Conservation (phyloP, 92 coral and sea anemone species). For the Ricordea florida region DNA sequence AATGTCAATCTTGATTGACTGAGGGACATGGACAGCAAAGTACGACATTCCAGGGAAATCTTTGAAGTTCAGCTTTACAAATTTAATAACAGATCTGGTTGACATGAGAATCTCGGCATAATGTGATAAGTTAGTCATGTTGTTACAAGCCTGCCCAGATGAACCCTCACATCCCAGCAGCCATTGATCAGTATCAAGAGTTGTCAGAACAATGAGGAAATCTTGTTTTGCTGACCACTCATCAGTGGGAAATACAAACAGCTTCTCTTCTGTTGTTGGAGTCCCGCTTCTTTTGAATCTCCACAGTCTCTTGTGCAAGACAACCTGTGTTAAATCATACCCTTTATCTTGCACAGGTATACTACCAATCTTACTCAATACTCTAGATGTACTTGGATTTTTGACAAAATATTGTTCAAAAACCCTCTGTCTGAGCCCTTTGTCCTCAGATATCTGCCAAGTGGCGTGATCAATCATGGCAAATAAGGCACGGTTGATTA, state of each 20-base stretch:
- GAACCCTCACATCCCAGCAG: conserved; percentile 66
- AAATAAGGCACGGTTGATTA: conserved; percentile 88
- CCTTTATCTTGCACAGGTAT: neutral
- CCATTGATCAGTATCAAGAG: conserved; percentile 63
- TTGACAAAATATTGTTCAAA: conserved; percentile 73
- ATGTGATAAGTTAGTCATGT: conserved; percentile 50
- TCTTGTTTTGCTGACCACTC: conserved; percentile 56
- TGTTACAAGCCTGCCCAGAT: conserved; percentile 67
- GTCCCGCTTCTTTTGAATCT: conserved; percentile 56
- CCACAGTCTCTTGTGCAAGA: conserved; percentile 76
- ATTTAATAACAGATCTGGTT: conserved; percentile 47
- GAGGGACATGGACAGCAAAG: conserved; percentile 62
- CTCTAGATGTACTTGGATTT: conserved; percentile 43
- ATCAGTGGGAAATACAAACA: conserved; percentile 65
- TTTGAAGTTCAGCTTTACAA: conserved; percentile 44
- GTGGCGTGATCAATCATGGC: conserved; percentile 77
- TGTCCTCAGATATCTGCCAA: conserved; percentile 49
- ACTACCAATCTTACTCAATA: neutral
- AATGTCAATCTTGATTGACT: conserved; percentile 20
- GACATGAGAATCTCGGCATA: conserved; percentile 62
- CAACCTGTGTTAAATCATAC: conserved; percentile 39
- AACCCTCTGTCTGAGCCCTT: conserved; percentile 41
- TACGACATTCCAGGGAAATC: conserved; percentile 56
- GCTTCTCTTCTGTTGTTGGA: conserved; percentile 41
- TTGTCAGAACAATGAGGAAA: conserved; percentile 59